Conservation (phyloP, 2,888 invertebrate species). For the Conus canariensis region DNA sequence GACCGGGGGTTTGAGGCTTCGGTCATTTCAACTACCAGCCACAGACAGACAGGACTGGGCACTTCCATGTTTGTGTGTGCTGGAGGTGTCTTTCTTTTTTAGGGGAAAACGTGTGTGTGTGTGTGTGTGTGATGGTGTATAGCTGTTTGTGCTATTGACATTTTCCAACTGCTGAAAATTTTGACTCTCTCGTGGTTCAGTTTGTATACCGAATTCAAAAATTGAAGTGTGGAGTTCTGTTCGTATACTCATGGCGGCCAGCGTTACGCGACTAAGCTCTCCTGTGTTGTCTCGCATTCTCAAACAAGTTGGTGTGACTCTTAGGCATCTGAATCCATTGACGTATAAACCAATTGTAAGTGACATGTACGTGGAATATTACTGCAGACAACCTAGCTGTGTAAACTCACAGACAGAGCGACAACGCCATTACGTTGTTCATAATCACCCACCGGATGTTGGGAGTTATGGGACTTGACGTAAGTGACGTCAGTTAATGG, state of each 20-base stretch:
- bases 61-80: neutral
- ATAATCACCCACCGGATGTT: neutral
- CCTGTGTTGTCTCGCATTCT: no score
- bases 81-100: neutral
- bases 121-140: neutral
- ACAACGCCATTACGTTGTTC: neutral
- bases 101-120: neutral
- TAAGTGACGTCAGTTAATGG: neutral
- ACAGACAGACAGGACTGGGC: neutral
- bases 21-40: conserved; percentile 4
- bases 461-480: neutral
- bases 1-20: neutral
- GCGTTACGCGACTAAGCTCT: no score
- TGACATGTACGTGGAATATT: no score
- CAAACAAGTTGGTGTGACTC: no score
- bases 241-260: no score
- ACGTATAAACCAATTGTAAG: no score
- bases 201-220: neutral
- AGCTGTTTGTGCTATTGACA: neutral
- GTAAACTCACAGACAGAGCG: no score
- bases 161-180: neutral
- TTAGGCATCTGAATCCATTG: no score
- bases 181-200: neutral
- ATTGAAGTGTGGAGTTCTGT: neutral
- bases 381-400: no score